These are phyloP conservation scores for Rhinichthys osculus DNA, from an alignment of 2,797 vertebrate genomes.

Conservation along the genomic window DNA sequence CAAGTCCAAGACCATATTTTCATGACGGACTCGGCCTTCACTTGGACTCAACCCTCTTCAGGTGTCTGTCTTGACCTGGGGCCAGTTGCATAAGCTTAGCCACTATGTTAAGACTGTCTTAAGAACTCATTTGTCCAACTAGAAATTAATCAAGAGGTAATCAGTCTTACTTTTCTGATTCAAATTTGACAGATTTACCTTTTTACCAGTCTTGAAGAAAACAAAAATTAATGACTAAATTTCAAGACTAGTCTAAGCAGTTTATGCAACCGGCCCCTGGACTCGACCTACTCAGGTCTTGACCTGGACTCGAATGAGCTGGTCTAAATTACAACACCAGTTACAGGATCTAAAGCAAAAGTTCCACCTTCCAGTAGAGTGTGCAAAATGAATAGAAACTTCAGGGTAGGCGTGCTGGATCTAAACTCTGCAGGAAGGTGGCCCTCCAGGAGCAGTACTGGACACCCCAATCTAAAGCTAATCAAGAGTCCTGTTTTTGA, in stretches of 20 bases:
- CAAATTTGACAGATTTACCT: too few species aligned
- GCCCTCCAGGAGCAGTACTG: neutral
- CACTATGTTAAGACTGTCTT: too few species aligned
- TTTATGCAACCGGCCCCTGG: too few species aligned
- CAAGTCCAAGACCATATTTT: neutral
- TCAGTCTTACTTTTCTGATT: too few species aligned
- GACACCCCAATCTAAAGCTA: too few species aligned
- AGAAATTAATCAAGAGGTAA: too few species aligned
- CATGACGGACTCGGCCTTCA: neutral
- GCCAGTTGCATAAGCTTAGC: too few species aligned
- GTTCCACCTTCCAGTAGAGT: neutral
- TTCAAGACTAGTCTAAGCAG: too few species aligned
- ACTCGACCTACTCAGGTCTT: neutral
- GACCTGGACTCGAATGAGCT: neutral
- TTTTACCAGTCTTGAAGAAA: too few species aligned
- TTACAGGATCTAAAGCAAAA: neutral
- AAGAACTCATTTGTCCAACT: too few species aligned
- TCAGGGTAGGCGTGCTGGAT: neutral
- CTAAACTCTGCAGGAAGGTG: constrained; percentile 1
- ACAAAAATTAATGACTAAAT: too few species aligned
- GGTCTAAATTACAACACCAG: neutral
- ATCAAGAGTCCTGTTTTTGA: neutral
- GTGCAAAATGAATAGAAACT: neutral
- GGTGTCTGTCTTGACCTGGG: neutral
- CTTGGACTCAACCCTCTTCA: neutral